These are phyloP conservation scores for Pithys albifrons DNA, from an alignment of 2,113 vertebrate species.

Conservation along the genomic window DNA sequence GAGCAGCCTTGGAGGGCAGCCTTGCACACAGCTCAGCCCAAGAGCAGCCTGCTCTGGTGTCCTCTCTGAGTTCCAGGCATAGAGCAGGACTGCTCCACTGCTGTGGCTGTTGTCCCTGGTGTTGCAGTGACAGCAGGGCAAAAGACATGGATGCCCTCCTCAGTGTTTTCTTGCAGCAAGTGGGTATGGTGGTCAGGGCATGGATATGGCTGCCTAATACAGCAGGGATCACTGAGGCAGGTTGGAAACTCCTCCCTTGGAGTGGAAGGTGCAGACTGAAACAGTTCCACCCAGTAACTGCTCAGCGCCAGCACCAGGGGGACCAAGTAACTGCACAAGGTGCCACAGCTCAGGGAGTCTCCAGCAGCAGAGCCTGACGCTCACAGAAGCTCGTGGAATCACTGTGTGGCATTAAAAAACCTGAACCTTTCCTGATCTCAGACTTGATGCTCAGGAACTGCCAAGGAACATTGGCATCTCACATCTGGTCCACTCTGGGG, in stretches of 20 bases:
- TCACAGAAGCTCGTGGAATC: neutral
- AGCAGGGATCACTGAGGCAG: neutral
- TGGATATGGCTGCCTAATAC: accelerated
- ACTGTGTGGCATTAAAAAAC: neutral
- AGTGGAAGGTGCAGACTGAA: neutral
- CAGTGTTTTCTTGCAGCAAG: neutral
- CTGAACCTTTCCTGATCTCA: neutral
- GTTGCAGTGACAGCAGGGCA: neutral
- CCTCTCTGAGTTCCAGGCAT: neutral
- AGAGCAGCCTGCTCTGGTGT: neutral
- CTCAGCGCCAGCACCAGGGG: neutral
- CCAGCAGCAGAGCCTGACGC: neutral
- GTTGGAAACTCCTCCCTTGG: neutral
- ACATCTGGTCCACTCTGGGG: neutral
- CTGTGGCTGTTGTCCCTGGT: neutral
- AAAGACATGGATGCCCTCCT: neutral
- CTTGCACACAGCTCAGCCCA: neutral
- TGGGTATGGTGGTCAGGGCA: neutral
- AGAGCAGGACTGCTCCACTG: neutral
- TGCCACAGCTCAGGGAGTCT: neutral
- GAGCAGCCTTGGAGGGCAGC: neutral
- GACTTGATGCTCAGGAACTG: neutral
- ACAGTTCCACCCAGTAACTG: neutral
- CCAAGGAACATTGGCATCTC: neutral
- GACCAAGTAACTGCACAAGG: neutral